These are phyloP conservation scores for Toxotes jaculatrix DNA, from an alignment of 2,113 vertebrate species.

Conservation along the genomic window DNA sequence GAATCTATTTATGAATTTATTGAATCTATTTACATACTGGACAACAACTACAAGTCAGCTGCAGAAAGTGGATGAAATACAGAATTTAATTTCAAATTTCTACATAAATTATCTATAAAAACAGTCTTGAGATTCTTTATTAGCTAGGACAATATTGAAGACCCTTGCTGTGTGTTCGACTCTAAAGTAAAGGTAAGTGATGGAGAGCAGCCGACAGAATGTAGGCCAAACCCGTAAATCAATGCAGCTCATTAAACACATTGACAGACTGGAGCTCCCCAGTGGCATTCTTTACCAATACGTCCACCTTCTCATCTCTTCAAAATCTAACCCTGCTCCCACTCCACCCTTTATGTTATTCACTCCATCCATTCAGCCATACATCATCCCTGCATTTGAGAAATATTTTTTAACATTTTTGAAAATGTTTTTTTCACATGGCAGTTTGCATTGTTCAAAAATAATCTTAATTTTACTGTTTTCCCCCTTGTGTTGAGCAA, in stretches of 20 bases:
- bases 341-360: neutral
- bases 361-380: neutral
- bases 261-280: conserved; percentile 43
- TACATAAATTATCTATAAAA: neutral
- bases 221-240: conserved; percentile 53
- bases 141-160: neutral
- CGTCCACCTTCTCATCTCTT: conserved; percentile 5
- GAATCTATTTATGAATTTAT: neutral
- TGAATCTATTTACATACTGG: neutral
- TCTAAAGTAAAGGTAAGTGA: conserved; percentile 51
- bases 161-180: conserved; percentile 1
- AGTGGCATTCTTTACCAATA: conserved; percentile 22
- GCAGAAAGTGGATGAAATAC: neutral
- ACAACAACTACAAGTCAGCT: neutral
- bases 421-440: neutral
- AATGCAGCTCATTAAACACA: conserved; percentile 60
- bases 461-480: neutral
- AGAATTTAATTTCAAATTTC: neutral
- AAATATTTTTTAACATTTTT: neutral
- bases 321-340: neutral
- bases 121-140: neutral
- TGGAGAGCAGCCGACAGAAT: conserved; percentile 29
- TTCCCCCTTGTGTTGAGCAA: neutral
- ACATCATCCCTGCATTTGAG: neutral
- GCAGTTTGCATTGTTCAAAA: neutral